Percentiles rank a stretch among this genome's conserved stretches.
These are phyloP conservation scores for Habroteleia sp. DNA, from an alignment of 2,888 invertebrate species.

Conservation along the genomic window DNA sequence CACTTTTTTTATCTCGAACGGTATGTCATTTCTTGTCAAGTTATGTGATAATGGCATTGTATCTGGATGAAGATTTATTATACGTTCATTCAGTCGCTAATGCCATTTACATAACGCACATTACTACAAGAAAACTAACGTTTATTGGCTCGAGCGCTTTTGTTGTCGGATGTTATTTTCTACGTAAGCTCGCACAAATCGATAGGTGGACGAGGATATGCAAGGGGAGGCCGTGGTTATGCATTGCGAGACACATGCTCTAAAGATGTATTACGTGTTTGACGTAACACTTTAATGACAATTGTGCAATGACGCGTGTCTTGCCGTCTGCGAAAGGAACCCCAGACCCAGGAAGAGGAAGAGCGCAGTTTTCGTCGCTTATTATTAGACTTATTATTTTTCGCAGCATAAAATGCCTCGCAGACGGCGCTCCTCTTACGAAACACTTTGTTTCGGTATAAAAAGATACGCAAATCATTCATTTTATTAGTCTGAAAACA, in stretches of 20 bases:
- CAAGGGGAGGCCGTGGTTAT: conserved; percentile 14
- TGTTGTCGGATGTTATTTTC: conserved; percentile 29
- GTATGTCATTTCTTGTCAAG: conserved; percentile 8
- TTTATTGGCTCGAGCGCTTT: conserved; percentile 30
- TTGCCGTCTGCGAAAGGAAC: neutral
- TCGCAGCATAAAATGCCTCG: no score
- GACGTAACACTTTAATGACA: conserved; percentile 27
- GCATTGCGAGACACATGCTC: conserved; percentile 25
- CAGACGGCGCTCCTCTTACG: no score
- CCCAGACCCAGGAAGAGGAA: neutral
- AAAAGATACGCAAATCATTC: no score
- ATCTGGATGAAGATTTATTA: conserved; percentile 34
- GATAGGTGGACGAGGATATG: conserved; percentile 23
- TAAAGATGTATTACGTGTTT: conserved; percentile 26
- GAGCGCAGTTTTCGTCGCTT: neutral
- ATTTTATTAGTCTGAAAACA: no score
- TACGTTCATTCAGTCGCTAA: conserved; percentile 27
- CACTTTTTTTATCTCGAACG: no score
- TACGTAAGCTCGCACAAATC: conserved; percentile 33
- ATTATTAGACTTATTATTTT: no score
- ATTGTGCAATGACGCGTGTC: conserved; percentile 21
- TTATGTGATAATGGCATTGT: conserved; percentile 30
- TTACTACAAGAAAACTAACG: conserved; percentile 37
- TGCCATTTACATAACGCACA: conserved; percentile 46
- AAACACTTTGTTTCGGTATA: no score